These are phyloP conservation scores for Hydrolagus colliei DNA, from an alignment of 2,797 vertebrate species.

Conservation along the genomic window DNA sequence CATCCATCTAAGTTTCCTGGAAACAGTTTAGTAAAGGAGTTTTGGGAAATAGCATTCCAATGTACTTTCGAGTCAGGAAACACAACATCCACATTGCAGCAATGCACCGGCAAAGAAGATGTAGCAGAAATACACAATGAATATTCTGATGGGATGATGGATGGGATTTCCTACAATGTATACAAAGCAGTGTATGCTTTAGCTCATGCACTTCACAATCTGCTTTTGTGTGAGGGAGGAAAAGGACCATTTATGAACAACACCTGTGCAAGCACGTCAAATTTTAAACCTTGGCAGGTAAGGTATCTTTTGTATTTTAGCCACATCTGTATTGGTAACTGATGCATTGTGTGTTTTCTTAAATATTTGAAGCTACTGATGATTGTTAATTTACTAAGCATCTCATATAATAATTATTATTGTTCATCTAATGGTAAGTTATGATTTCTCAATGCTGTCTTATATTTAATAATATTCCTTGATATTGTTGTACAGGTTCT, in stretches of 20 bases:
- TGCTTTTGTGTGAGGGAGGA: background rate
- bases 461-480: too few relatives aligned
- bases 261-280: background rate
- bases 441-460: too few relatives aligned
- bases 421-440: background rate
- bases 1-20: background rate
- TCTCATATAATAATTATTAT: too few relatives aligned
- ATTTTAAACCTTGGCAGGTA: slow-evolving; percentile 13
- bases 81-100: background rate
- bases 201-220: background rate
- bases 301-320: background rate
- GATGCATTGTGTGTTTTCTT: too few relatives aligned
- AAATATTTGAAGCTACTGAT: too few relatives aligned
- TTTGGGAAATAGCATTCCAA: slow-evolving; percentile 24
- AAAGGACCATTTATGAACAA: slow-evolving; percentile 1
- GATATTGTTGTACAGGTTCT: too few relatives aligned
- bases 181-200: slow-evolving; percentile 13
- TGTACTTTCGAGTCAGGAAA: background rate
- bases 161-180: background rate
- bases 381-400: too few relatives aligned
- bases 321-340: too few relatives aligned
- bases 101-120: background rate
- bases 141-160: background rate
- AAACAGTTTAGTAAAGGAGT: background rate
- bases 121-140: background rate